Base-by-base conservation (phyloP, 2,797 vertebrate species). In the Clamator glandarius region DNA sequence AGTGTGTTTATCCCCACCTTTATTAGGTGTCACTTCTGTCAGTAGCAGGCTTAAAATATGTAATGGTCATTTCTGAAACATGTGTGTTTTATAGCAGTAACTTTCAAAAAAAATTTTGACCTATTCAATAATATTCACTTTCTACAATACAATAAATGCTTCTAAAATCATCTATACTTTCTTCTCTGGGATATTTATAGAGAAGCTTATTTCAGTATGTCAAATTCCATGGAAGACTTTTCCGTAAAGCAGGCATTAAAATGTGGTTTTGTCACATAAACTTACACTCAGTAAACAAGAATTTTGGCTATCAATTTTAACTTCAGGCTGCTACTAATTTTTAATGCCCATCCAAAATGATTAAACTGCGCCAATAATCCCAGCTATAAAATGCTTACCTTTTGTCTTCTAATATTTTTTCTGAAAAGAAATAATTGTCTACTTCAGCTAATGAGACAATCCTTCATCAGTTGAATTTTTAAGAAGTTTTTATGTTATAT, bases 71-170 rank as follows among this genome's bases (percentile, higher is more conserved):
- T 91, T 90, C 67, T 84, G 51, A 92, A 84, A 83, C 29, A n/a
- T n/a, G n/a, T n/a, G 29, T 55, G 48, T 76, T 86, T 92, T 76
- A 79, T 77, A 57, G 39, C 35, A 89, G 12, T 67, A 82, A 16
- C 50, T 82, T 90, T 86, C 57, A 66, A 62, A 90, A 58, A 92
- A 82, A n/a, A 63, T 42, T 87, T 63, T 81, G 63, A 84, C 42
- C 55, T 91, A 20, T 81, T 87, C 59, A 81, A 15, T 85, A 84
- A 36, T 39, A 20, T 78, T 77, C 39, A 29, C 46, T 82, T 93
- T 90, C 64, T 74, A 44, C n/a, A 39, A 44, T 52, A 68, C 67
- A 89, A 69, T 79, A 92, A 92, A 90, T 57, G 66, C 8, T 81
- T 88, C 70, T 91, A 59, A 93, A 77, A 82, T 69, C 59, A 82